Percentiles rank a stretch among this genome's conserved stretches.
phyloP scores from a whole-genome alignment of 2,888 invertebrate species.

The Meliscaeva auricollis region DNA sequence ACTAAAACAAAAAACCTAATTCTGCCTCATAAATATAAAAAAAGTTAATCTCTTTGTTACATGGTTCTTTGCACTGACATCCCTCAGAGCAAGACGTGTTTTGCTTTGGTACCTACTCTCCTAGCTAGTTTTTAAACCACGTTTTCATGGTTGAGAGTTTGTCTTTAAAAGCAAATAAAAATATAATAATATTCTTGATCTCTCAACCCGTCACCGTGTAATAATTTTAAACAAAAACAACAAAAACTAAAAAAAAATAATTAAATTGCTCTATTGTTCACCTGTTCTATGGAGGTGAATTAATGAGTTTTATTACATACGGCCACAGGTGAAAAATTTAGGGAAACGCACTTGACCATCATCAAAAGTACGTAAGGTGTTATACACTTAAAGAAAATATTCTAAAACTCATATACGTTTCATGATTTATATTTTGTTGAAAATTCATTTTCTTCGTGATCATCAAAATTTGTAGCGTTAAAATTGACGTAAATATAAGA shows the following conservation, averaged over 20 bases:
- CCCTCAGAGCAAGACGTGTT: conserved; percentile 2
- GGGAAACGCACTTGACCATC: conserved; percentile 41
- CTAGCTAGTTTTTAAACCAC: conserved; percentile 60
- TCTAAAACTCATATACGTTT: no score
- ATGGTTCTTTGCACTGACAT: conserved; percentile 10
- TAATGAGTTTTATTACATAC: conserved; percentile 42
- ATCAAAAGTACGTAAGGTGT: conserved; percentile 25
- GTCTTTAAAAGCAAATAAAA: conserved; percentile 22
- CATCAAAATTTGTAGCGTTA: no score
- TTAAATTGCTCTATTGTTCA: conserved; percentile 73
- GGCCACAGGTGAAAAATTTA: conserved; percentile 55
- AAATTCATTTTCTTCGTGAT: no score
- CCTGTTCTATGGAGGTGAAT: conserved; percentile 48
- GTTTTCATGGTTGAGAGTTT: conserved; percentile 64
- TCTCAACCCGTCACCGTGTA: conserved; percentile 26
- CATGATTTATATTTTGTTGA: no score
- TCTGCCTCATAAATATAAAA: conserved; percentile 58
- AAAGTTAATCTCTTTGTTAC: conserved; percentile 24
- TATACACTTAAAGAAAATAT: conserved; percentile 37
- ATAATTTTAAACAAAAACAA: conserved; percentile 6
- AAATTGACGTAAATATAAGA: no score
- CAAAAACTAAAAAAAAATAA: conserved; percentile 41
- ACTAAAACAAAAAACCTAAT: conserved; percentile 28
- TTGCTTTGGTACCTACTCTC: neutral
- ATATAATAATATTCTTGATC: conserved; percentile 10